Percentiles rank a stretch among this genome's conserved stretches.
phyloP scores from a whole-genome alignment of 2,797 vertebrate species.

The Leptodactylus fallax region DNA sequence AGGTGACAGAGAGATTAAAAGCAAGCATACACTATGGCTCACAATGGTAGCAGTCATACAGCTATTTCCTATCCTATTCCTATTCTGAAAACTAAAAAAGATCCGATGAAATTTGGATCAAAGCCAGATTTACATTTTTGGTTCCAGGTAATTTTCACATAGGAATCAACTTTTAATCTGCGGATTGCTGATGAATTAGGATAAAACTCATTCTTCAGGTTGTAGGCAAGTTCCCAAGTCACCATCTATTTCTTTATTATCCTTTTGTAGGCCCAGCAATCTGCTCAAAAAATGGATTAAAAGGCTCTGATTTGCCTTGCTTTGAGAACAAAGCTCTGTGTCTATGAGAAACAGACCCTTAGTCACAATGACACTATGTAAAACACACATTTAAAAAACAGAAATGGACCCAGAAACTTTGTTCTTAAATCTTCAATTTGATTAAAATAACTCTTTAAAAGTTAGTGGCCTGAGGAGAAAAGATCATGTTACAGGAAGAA shows the following conservation, averaged over 20 bases:
- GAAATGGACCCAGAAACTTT: neutral
- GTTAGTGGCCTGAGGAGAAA: constrained; percentile 9
- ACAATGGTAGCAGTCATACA: too few species aligned
- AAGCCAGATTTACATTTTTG: neutral
- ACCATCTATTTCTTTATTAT: neutral
- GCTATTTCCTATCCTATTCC: neutral
- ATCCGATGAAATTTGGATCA: too few species aligned
- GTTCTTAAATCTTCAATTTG: neutral
- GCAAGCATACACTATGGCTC: too few species aligned
- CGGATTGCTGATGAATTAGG: neutral
- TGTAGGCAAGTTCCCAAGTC: neutral
- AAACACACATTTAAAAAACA: constrained; percentile 4
- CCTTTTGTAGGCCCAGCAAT: neutral
- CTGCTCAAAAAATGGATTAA: neutral
- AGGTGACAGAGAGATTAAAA: too few species aligned
- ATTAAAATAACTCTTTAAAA: constrained; percentile 21
- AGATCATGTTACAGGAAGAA: constrained; percentile 23
- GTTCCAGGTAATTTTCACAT: neutral
- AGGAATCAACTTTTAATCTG: neutral
- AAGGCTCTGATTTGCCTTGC: neutral
- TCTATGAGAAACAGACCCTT: constrained; percentile 22
- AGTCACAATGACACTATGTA: neutral
- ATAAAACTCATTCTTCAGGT: neutral
- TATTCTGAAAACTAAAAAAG: too few species aligned
- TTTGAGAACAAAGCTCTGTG: neutral